Evolutionary conservation across 2,888 invertebrate species (phyloP).

Genomic region (Lithophane leautieri): DNA sequence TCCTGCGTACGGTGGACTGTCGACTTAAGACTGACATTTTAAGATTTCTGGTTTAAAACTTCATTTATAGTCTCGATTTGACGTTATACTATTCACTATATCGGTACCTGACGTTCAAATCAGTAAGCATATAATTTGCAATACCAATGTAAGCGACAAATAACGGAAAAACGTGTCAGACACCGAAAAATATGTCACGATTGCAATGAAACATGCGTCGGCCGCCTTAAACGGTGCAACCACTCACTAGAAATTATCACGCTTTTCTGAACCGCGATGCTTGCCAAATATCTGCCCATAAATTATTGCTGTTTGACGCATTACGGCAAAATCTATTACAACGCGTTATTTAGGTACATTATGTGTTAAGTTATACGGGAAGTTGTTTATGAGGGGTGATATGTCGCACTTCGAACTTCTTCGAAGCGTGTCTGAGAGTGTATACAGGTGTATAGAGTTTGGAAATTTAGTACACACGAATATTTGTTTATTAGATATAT

Average conservation of each 20-base stretch:
- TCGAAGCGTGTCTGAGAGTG: neutral
- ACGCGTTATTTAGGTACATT: conserved; percentile 72
- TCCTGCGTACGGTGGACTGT: neutral
- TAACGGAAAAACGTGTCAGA: conserved; percentile 19
- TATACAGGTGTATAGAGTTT: conserved; percentile 14
- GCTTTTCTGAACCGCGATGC: conserved; percentile 80
- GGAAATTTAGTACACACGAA: neutral
- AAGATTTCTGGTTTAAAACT: neutral
- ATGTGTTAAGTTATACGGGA: conserved; percentile 67
- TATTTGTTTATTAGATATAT: conserved; percentile 22
- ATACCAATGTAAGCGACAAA: neutral
- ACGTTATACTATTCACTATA: neutral
- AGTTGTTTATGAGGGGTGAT: conserved; percentile 62
- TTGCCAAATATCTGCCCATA: conserved; percentile 87
- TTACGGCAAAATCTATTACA: conserved; percentile 87
- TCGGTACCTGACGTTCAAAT: neutral
- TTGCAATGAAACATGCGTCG: conserved; percentile 71
- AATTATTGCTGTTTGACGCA: conserved; percentile 87
- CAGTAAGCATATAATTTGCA: neutral
- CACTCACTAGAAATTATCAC: conserved; percentile 82
- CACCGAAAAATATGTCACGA: conserved; percentile 57
- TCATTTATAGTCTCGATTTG: neutral
- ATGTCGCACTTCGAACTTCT: conserved; percentile 33
- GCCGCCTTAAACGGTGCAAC: conserved; percentile 73
- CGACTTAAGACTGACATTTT: no score